A percentile compares a stretch with the other conserved stretches of the same genome.
Evolutionary conservation across 2,113 vertebrate species (phyloP).

Genomic region (Brienomyrus brachyistius): DNA sequence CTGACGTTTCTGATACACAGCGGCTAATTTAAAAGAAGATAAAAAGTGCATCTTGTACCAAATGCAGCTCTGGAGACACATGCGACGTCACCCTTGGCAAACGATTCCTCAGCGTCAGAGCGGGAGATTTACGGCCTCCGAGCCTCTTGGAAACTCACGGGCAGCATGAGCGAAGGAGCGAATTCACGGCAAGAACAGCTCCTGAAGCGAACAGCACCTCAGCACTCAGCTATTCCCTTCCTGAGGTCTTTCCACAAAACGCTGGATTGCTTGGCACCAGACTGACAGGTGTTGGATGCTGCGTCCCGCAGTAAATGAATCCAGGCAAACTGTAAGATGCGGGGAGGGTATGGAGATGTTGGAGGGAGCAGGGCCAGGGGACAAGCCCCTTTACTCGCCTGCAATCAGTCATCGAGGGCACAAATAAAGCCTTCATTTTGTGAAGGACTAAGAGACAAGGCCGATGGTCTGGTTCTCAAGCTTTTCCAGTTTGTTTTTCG

Average conservation of each 20-base stretch:
- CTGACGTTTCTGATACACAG: background rate
- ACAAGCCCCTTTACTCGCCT: background rate
- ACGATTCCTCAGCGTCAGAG: background rate
- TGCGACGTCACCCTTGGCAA: background rate
- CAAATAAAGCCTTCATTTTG: background rate
- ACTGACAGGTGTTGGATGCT: background rate
- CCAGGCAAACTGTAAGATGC: background rate
- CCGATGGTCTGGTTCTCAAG: background rate
- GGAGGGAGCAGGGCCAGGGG: background rate
- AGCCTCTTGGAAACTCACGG: background rate
- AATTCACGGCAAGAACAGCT: background rate
- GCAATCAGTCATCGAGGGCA: background rate
- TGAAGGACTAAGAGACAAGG: background rate
- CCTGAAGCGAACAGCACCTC: background rate
- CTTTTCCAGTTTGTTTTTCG: background rate
- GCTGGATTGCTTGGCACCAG: background rate
- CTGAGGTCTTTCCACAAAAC: background rate
- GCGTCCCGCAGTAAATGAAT: background rate
- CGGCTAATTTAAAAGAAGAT: background rate
- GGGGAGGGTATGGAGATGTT: background rate
- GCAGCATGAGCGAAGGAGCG: background rate
- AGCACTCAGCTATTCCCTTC: background rate
- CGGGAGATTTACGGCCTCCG: background rate
- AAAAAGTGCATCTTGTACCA: background rate
- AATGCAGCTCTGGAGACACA: background rate